Evolutionary conservation across 2,888 invertebrate species (phyloP), one percentile per base, ranked within the genome.

Genomic region (Miltochrista miniata): DNA sequence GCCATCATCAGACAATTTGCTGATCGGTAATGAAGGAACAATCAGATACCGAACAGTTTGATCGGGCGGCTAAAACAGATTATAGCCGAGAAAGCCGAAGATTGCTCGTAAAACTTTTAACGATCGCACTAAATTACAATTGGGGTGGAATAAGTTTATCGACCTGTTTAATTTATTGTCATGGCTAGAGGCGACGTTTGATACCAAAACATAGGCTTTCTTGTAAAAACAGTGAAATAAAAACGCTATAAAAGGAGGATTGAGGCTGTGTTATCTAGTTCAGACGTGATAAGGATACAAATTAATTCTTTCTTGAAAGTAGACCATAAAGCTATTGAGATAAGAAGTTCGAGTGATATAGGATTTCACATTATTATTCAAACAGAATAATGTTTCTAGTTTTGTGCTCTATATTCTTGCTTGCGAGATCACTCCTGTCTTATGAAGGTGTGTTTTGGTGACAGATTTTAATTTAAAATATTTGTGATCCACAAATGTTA

Each of bases 41-140:
- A 72, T 71, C 63, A 64, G 65, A 73, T 70, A 64, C 70, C 63
- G 68, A 72, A 66, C 64, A 68, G 68, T 73, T 77, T 75, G 72
- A 75, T 72, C 69, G 69, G 18, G 65, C 68, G 73, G 64, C 73
- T 76, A 75, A 80, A 79, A 76, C 79, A 81, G 81, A 85, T 83
- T 84, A 82, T 78, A 70, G 74, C 68, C 72, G 70, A 69, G 70
- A 70, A 74, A 78, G 70, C 72, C 79, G 74, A 81, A 81, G 81
- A 85, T 83, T 79, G 82, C 79, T 79, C 81, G 81, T 83, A 83
- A 83, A 85, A 83, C 77, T 83, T 83, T 81, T 85, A 85, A 84
- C 77, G 83, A 72, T 72, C 70, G 71, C 60, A 79, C 78, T 81
- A 81, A 85, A 83, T 84, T 81, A 81, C 83, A 78, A 83, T 83